phyloP scores from a whole-genome alignment of 2,113 vertebrate genomes.

The Clinocottus analis region DNA sequence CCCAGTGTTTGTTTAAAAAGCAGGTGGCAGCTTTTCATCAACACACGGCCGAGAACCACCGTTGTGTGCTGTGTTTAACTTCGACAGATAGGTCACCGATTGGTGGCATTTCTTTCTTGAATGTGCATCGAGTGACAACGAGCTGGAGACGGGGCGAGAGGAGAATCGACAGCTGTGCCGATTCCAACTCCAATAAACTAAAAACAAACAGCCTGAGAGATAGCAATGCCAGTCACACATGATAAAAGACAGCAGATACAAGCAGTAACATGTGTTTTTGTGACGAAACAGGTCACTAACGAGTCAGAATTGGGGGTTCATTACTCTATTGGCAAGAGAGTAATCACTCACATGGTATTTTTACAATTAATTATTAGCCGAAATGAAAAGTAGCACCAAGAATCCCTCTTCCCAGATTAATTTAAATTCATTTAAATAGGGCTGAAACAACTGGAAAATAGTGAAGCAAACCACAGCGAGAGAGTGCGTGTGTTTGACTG shows the following conservation, averaged over 20 bases:
- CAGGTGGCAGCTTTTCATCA: background rate
- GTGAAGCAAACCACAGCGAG: slow-evolving; percentile 1
- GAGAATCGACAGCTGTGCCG: background rate
- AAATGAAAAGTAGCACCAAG: slow-evolving; percentile 8
- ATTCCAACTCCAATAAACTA: background rate
- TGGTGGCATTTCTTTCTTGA: background rate
- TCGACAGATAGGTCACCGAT: background rate
- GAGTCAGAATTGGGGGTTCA: background rate
- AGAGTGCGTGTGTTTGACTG: slow-evolving; percentile 3
- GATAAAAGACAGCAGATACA: background rate
- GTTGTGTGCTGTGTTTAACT: background rate
- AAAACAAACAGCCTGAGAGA: background rate
- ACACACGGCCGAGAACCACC: background rate
- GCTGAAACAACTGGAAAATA: background rate
- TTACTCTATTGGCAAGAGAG: background rate
- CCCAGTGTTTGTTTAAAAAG: background rate
- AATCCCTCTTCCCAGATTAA: slow-evolving; percentile 12
- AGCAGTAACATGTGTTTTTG: background rate
- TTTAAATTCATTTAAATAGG: slow-evolving; percentile 20
- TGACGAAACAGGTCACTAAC: slow-evolving; percentile 1
- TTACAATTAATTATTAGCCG: background rate
- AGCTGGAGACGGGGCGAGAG: background rate
- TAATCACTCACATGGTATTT: background rate
- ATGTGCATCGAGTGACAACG: background rate
- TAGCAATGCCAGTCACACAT: background rate